Evolutionary conservation across 1,140 invertebrate genomes (phyloP).

Genomic region (Heliconius melpomene): DNA sequence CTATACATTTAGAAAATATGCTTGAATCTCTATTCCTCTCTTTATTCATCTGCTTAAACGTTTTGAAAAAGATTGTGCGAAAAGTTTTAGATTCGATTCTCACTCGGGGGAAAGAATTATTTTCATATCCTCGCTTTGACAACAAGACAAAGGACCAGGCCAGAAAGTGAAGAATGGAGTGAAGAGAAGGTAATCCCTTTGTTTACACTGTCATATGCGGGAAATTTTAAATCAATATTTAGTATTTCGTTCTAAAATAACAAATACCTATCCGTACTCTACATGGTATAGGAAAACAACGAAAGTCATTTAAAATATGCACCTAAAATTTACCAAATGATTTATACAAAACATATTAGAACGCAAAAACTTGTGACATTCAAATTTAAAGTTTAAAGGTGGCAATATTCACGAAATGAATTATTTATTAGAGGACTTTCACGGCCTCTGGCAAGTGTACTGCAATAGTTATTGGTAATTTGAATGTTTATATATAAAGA

Average conservation of each 20-base stretch:
- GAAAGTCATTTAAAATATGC: not conserved
- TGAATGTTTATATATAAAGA: not conserved
- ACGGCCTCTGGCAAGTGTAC: conserved; percentile 15
- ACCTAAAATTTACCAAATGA: not conserved
- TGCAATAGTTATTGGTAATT: not conserved
- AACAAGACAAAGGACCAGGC: too few relatives aligned
- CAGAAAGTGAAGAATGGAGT: too few relatives aligned
- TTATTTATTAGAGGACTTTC: conserved; percentile 18
- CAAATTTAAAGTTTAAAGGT: conserved; percentile 20
- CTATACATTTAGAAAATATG: too few relatives aligned
- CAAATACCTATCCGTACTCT: too few relatives aligned
- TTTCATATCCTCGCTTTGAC: too few relatives aligned
- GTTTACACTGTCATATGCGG: too few relatives aligned
- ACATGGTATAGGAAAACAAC: not conserved
- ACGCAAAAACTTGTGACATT: conserved; percentile 18
- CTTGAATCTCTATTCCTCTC: too few relatives aligned
- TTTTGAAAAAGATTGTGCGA: too few relatives aligned
- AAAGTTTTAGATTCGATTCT: too few relatives aligned
- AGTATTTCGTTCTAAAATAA: not conserved
- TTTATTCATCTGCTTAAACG: too few relatives aligned
- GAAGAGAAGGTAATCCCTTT: too few relatives aligned
- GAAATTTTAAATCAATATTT: not conserved
- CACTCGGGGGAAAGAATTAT: too few relatives aligned
- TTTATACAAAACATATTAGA: not conserved
- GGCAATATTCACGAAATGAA: conserved; percentile 24